Evolutionary conservation across 1,140 invertebrate genomes (phyloP).

Genomic region (Danaus plexippus): DNA sequence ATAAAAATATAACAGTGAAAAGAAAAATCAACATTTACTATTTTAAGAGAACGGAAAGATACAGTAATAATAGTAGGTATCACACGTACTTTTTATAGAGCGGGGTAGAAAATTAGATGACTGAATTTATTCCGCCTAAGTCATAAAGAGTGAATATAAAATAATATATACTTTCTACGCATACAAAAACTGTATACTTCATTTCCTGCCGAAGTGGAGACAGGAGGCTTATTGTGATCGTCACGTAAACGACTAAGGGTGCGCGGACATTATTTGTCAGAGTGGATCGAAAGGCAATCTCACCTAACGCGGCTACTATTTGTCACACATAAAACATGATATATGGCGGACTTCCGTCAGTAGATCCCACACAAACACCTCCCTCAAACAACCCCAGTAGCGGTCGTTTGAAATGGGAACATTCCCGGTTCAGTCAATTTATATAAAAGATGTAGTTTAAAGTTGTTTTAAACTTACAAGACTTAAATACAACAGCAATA

Average conservation of each 20-base stretch:
- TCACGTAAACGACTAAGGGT: slow-evolving; percentile 49
- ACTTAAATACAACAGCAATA: neutral
- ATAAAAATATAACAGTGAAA: too few relatives aligned
- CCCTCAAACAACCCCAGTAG: too few relatives aligned
- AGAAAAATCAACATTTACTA: too few relatives aligned
- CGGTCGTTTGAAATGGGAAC: too few relatives aligned
- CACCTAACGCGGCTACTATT: slow-evolving; percentile 61
- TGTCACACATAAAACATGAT: slow-evolving; percentile 68
- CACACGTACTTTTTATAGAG: neutral
- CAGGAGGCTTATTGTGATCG: slow-evolving; percentile 52
- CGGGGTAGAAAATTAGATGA: neutral
- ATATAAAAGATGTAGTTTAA: too few relatives aligned
- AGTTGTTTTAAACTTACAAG: too few relatives aligned
- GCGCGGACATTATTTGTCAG: slow-evolving; percentile 64
- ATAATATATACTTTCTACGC: slow-evolving; percentile 23
- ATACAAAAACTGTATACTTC: slow-evolving; percentile 27
- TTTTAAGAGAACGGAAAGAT: too few relatives aligned
- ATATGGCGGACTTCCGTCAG: slow-evolving; percentile 41
- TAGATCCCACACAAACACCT: slow-evolving; percentile 19
- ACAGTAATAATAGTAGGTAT: too few relatives aligned
- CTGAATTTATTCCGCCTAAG: neutral
- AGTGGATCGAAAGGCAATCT: slow-evolving; percentile 67
- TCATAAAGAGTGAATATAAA: neutral
- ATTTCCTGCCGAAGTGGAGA: too few relatives aligned
- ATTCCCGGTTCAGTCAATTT: too few relatives aligned